Conservation (phyloP, 2,888 invertebrate species). For the Apamea crenata region DNA sequence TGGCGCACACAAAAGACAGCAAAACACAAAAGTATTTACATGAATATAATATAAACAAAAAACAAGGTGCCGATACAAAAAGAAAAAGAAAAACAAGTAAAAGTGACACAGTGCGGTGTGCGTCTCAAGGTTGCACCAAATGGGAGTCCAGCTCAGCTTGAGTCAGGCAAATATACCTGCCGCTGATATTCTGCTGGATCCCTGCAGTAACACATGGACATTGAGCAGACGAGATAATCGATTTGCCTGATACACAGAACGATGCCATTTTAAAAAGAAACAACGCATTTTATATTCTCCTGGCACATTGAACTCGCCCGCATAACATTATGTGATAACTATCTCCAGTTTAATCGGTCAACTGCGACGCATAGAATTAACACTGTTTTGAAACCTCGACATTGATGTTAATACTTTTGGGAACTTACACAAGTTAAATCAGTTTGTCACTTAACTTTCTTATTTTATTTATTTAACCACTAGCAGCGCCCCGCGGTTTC, state of each 20-base stretch:
- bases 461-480: not conserved
- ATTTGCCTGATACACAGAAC: not conserved
- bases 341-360: conserved; percentile 43
- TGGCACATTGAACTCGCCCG: conserved; percentile 42
- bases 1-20: no score
- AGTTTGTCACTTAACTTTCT: not conserved
- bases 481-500: no score
- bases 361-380: conserved; percentile 3
- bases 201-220: no score
- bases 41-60: no score
- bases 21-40: no score
- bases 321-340: conserved; percentile 19
- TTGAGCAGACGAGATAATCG: not conserved
- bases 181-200: no score
- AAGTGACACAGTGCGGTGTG: no score
- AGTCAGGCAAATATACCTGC: no score
- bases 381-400: conserved; percentile 38
- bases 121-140: no score
- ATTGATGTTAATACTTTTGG: conserved; percentile 3
- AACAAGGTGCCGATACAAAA: no score
- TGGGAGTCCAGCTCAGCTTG: no score
- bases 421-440: not conserved
- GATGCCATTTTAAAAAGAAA: not conserved
- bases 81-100: no score
- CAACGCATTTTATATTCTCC: not conserved